Base-by-base conservation (phyloP, 2,797 vertebrate species). In the Crax fasciolata region DNA sequence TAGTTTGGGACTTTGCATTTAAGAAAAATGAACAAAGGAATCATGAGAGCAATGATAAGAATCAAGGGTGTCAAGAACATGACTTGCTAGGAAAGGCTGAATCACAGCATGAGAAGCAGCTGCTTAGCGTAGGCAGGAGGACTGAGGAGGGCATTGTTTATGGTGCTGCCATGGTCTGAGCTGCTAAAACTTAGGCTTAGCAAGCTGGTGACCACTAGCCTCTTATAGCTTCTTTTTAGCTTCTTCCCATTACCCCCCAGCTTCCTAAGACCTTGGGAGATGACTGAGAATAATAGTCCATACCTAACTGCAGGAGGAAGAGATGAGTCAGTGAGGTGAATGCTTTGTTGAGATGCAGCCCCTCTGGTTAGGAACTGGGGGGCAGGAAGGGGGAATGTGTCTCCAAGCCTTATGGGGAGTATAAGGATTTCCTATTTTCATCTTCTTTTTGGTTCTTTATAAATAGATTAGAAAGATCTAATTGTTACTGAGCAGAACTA, bases 401-500 rank as follows among this genome's bases (percentile, higher is more conserved):
- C 75, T 79, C 30, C 24, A 41, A 48, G 41, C 20, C 39, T 66
- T 90, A 43, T 0, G 6, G 43, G 6, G 43, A 75, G 68, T 75
- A 51, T 30, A 32, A 88, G 67, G 9, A 52, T 78, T 87, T 89
- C 25, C 35, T 89, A 15, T 49, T 80, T 91, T 6, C 84, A 48
- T 79, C 13, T 48, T 74, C 15, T 51, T 78, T 85, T 68, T 32
- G 17, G 49, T 78, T 81, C 58, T 68, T 46, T 84, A n/a, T 86
- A 28, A 90, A 52, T 89, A 59, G 76, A 52, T 93, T 81, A 65
- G 75, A 73, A 77, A 66, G 46, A 44, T 75, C 30, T 91, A 93
- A 91, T 81, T 89, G 55, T 87, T 94, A 75, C 24, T 62, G 83
- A 89, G 52, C 44, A 77, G 72, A 90, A 66, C 39, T 80, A 89